Evolutionary conservation across 1,140 invertebrate genomes (phyloP).

Genomic region (Lanistes nyassanus): DNA sequence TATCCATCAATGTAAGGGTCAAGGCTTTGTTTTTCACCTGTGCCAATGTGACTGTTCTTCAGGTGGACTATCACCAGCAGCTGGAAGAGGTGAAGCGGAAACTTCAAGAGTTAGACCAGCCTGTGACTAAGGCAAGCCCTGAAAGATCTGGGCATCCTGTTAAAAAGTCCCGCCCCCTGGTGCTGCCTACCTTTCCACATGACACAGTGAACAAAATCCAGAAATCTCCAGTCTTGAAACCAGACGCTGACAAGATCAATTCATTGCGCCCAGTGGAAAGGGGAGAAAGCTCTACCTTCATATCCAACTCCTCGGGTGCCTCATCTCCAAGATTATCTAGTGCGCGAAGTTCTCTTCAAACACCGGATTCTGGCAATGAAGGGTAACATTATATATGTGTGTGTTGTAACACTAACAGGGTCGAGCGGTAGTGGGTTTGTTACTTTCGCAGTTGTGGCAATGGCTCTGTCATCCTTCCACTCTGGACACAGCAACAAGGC

Average conservation of each 20-base stretch:
- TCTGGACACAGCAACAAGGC: too few species aligned
- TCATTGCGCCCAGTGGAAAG: not conserved
- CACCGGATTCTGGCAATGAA: too few species aligned
- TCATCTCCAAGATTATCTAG: too few species aligned
- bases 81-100: constrained; percentile 20
- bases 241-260: not conserved
- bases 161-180: constrained; percentile 3
- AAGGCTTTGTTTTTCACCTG: not conserved
- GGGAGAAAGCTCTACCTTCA: not conserved
- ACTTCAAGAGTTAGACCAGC: constrained; percentile 10
- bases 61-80: not conserved
- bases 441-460: too few species aligned
- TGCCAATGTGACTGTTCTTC: not conserved
- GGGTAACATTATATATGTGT: too few species aligned
- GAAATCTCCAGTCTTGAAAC: not conserved
- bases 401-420: too few species aligned
- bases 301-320: not conserved
- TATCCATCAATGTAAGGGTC: too few species aligned
- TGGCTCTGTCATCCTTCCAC: too few species aligned
- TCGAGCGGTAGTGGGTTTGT: too few species aligned
- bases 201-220: not conserved
- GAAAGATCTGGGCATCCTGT: not conserved
- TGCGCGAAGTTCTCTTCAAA: too few species aligned
- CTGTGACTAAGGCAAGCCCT: too few species aligned
- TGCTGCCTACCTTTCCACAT: not conserved